Conservation (phyloP, 30 jellyfish, hydroid and myxozoan genomes). For the Pelagia noctiluca region DNA sequence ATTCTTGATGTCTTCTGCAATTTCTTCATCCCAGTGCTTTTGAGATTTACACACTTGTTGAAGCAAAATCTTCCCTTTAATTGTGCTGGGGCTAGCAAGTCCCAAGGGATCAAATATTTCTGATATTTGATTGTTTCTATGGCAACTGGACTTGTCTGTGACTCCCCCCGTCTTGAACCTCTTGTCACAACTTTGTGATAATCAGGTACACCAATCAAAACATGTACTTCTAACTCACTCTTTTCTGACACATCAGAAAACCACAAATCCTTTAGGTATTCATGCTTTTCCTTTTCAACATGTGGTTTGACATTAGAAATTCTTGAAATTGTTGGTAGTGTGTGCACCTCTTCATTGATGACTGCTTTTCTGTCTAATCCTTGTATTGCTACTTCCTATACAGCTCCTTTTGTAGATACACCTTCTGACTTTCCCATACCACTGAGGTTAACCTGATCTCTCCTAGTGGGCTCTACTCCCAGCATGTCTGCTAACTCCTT, state of each 20-base stretch:
- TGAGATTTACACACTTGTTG: slow-evolving; percentile 13
- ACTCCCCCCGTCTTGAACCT: slow-evolving; percentile 18
- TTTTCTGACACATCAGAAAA: slow-evolving; percentile 39
- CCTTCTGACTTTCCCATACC: not conserved
- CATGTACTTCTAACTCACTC: slow-evolving; percentile 42
- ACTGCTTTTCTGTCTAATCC: not conserved
- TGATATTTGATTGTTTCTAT: slow-evolving; percentile 9
- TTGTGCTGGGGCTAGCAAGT: slow-evolving; percentile 25
- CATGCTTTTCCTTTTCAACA: slow-evolving; percentile 14
- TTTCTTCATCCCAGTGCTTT: slow-evolving; percentile 1
- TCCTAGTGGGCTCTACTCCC: not conserved
- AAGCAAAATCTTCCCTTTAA: slow-evolving; percentile 23
- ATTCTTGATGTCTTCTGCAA: not conserved
- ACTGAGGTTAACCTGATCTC: not conserved
- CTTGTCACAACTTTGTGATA: not conserved
- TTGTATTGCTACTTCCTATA: not conserved
- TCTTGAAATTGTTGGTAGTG: not conserved
- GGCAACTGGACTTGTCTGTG: slow-evolving; percentile 23
- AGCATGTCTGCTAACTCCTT: not conserved
- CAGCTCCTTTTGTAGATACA: not conserved
- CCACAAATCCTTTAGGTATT: slow-evolving; percentile 34
- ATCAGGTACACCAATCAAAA: slow-evolving; percentile 14
- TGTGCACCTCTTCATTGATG: not conserved
- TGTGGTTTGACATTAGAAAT: slow-evolving; percentile 36
- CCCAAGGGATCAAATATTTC: slow-evolving; percentile 49